phyloP scores from a whole-genome alignment of 2,888 invertebrate species.

The Thalpophila matura region DNA sequence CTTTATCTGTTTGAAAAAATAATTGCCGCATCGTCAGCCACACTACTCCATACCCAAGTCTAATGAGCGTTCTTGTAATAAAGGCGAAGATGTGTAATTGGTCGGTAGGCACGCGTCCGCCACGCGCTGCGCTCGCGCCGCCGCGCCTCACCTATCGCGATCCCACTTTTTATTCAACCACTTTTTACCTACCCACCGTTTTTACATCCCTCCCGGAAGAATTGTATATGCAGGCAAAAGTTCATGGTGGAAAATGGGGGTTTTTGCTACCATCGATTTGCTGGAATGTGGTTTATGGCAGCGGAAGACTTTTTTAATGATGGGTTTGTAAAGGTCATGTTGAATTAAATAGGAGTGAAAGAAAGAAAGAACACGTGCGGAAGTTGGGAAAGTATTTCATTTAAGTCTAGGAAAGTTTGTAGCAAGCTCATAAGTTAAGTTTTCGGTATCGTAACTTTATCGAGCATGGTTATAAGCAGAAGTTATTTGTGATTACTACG shows the following conservation, averaged over 20 bases:
- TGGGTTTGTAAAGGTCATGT: conserved; percentile 34
- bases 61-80: conserved; percentile 87
- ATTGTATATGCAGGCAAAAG: conserved; percentile 57
- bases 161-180: conserved; percentile 55
- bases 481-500: conserved; percentile 36
- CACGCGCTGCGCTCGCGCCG: conserved; percentile 80
- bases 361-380: neutral
- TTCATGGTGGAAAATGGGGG: conserved; percentile 29
- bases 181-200: conserved; percentile 36
- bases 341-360: neutral
- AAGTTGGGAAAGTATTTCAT: neutral
- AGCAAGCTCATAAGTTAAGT: neutral
- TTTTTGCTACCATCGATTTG: conserved; percentile 45
- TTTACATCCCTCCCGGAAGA: conserved; percentile 56
- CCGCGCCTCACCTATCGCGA: conserved; percentile 64
- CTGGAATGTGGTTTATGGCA: conserved; percentile 33
- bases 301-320: conserved; percentile 11
- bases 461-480: neutral
- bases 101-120: conserved; percentile 81
- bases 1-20: neutral
- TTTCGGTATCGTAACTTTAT: neutral
- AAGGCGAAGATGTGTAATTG: conserved; percentile 88
- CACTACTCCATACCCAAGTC: conserved; percentile 56
- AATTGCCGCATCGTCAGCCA: conserved; percentile 50
- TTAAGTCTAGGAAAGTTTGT: neutral